phyloP scores from a whole-genome alignment of 2,797 vertebrate species.

The Poecilia gillii region DNA sequence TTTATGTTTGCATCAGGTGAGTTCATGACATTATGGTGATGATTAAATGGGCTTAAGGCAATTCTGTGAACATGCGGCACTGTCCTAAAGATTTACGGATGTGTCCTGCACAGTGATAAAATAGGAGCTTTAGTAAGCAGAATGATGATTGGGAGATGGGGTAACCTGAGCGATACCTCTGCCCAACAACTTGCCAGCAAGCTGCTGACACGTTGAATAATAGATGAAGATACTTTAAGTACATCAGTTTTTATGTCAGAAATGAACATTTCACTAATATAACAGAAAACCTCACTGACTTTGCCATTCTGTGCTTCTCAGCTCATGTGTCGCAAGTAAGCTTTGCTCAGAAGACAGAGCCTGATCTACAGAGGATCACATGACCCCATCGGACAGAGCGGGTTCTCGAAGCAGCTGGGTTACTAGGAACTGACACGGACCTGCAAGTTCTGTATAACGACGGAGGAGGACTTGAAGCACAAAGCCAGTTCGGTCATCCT shows the following conservation, averaged over 20 bases:
- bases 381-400: conserved; percentile 29
- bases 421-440: conserved; percentile 24
- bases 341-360: conserved; percentile 3
- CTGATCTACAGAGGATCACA: conserved; percentile 41
- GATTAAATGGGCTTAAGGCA: neutral
- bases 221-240: conserved; percentile 58
- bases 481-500: conserved; percentile 51
- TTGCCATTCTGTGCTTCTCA: neutral
- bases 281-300: neutral
- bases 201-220: conserved; percentile 76
- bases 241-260: conserved; percentile 26
- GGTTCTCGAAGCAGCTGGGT: conserved; percentile 37
- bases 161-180: conserved; percentile 72
- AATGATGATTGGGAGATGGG: conserved; percentile 29
- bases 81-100: neutral
- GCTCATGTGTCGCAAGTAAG: conserved; percentile 34
- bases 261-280: conserved; percentile 27
- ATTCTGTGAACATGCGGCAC: neutral
- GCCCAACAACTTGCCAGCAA: conserved; percentile 60
- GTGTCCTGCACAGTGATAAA: conserved; percentile 10
- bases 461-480: conserved; percentile 66
- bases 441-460: conserved; percentile 45
- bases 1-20: neutral
- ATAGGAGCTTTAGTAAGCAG: conserved; percentile 11
- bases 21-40: neutral